Conservation (phyloP, 2,888 invertebrate genomes). For the Epiperipatus broadwayi region DNA sequence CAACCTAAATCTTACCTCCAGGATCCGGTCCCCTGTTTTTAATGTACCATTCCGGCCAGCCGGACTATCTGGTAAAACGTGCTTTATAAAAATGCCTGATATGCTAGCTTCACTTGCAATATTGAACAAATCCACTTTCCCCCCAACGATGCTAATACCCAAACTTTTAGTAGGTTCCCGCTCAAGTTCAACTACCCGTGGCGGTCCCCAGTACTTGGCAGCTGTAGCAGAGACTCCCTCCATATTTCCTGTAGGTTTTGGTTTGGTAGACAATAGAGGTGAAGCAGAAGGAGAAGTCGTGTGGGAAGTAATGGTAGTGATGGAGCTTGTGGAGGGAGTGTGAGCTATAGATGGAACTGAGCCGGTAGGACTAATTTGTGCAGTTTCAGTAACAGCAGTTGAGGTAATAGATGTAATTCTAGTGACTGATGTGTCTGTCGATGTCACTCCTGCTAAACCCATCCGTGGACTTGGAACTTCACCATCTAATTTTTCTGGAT, state of each 20-base stretch:
- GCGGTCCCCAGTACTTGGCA: constrained; percentile 77
- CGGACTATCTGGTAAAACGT: constrained; percentile 78
- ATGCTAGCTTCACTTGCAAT: constrained; percentile 47
- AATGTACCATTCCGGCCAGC: constrained; percentile 61
- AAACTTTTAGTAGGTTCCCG: constrained; percentile 57
- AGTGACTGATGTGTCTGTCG: no score
- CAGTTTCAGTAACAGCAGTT: no score
- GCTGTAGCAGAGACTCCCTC: constrained; percentile 20
- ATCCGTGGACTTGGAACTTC: no score
- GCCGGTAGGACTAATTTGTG: background rate
- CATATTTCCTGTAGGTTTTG: constrained; percentile 19
- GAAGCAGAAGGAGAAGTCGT: background rate
- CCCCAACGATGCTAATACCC: constrained; percentile 91
- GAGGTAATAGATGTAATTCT: no score
- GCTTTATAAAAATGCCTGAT: constrained; percentile 92
- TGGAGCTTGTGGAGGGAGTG: background rate
- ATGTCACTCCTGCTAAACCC: no score
- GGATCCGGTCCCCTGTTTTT: constrained; percentile 66
- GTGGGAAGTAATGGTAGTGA: background rate
- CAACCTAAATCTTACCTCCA: constrained; percentile 39
- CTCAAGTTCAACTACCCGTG: constrained; percentile 49
- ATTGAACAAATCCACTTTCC: constrained; percentile 63
- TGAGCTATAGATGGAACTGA: background rate
- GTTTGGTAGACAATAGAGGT: background rate
- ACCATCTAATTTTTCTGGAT: no score